phyloP scores from a whole-genome alignment of 2,113 vertebrate genomes.

The Hoplias malabaricus region DNA sequence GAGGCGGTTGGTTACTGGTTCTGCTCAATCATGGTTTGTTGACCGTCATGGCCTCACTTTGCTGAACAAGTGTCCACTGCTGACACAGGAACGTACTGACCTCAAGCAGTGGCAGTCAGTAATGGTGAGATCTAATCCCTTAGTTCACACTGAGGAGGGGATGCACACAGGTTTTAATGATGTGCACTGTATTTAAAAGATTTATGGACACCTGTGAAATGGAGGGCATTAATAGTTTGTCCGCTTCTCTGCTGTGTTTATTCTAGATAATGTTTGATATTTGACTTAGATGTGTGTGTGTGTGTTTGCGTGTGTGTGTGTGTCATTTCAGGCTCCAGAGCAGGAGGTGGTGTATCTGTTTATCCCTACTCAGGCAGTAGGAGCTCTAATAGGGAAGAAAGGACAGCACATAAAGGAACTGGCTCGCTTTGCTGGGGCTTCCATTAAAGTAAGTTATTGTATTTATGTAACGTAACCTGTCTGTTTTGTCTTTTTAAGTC shows the following conservation, averaged over 20 bases:
- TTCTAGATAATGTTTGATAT: not conserved
- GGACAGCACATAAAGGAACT: conserved; percentile 96
- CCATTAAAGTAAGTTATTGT: conserved; percentile 86
- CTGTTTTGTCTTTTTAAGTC: not conserved
- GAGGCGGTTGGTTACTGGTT: not conserved
- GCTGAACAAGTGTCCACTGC: no score
- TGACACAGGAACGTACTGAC: no score
- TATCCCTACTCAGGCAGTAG: conserved; percentile 94
- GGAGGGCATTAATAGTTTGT: no score
- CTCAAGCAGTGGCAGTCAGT: no score
- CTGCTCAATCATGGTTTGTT: conserved; percentile 7
- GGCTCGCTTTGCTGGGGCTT: conserved; percentile 90
- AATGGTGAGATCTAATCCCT: no score
- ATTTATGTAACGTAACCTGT: not conserved
- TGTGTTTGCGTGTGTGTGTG: conserved; percentile 16
- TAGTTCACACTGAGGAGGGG: no score
- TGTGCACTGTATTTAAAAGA: no score
- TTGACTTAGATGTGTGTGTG: not conserved
- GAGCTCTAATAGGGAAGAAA: conserved; percentile 95
- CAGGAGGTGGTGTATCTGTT: conserved; percentile 95
- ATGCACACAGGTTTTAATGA: no score
- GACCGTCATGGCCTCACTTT: no score
- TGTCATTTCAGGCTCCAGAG: conserved; percentile 80
- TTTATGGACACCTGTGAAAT: no score
- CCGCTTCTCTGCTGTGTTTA: not conserved